Evolutionary conservation across 1,140 invertebrate species (phyloP), one percentile per base, ranked within the genome.

Genomic region (Agrypnia vestita): DNA sequence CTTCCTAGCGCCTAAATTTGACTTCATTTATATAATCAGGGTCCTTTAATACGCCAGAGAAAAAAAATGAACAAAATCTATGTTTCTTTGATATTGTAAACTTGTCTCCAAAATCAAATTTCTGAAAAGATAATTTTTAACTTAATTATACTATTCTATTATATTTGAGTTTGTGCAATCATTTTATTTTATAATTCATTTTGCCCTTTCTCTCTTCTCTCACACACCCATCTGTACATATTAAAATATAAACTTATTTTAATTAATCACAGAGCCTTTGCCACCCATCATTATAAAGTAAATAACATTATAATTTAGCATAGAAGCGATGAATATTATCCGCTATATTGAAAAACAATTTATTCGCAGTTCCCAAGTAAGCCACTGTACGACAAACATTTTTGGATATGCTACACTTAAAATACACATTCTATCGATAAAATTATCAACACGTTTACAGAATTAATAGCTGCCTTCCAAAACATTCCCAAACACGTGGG

Each of bases 201-300:
- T 59, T 59, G 0, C 11, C 17, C 7, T 21, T 59, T 21, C 55
- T 19, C 8, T 19, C 12, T n/a, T 59, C 6, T 9, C 17, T 21
- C 7, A 59, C 8, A 59, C 17, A 59, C 11, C 49, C 11, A 59
- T 59, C 11, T 13, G 3, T 21, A 59, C n/a, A n/a, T n/a, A 15
- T 21, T 59, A 25, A 4, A 25, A 43, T 64, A 64, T 13, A 15
- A 6, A 64, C 3, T 8, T 51, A 51, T 13, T n/a, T 64, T 64
- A 13, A 64, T 64, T 35, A 64, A 64, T 64, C 61, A 64, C 61
- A 64, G 61, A 64, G 61, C 0, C 61, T 64, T 64, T 64, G 61
- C 25, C 35, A n/a, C 19, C 1, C 13, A 7, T 25, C 35, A 21
- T 9, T 64, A 43, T 12, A 64, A 64, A 64, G 10, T 64, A 64